A percentile compares a stretch with the other conserved stretches of the same genome.
phyloP scores from a whole-genome alignment of 1,140 invertebrate species.

The Anastrepha obliqua region DNA sequence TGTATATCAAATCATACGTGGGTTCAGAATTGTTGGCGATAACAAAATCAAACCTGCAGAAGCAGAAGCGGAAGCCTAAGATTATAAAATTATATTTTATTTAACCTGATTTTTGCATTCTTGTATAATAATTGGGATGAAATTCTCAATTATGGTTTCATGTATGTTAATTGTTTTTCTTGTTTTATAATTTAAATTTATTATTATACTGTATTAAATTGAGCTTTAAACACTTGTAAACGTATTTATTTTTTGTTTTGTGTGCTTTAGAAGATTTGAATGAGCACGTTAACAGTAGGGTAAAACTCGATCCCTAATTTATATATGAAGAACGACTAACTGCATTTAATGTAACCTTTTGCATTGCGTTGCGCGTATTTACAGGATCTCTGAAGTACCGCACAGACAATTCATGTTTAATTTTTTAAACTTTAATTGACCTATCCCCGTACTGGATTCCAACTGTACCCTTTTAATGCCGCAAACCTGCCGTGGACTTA shows the following conservation, averaged over 20 bases:
- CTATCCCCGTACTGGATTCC: neutral
- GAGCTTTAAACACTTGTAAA: constrained; percentile 45
- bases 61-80: neutral
- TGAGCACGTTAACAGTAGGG: neutral
- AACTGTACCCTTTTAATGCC: neutral
- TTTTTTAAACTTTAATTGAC: neutral
- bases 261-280: constrained; percentile 21
- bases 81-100: constrained; percentile 11
- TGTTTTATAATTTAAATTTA: constrained; percentile 10
- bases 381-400: neutral
- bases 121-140: constrained; percentile 7
- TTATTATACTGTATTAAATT: constrained; percentile 35
- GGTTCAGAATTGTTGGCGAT: neutral
- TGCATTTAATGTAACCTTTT: neutral
- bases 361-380: neutral
- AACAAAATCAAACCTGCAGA: neutral
- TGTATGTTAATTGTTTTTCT: constrained; percentile 45
- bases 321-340: neutral
- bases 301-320: neutral
- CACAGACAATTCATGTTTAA: neutral
- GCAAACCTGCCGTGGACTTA: constrained; percentile 20
- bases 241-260: constrained; percentile 30
- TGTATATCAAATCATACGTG: neutral
- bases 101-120: neutral
- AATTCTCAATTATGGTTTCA: constrained; percentile 14